Evolutionary conservation across 2,888 invertebrate species (phyloP).

Genomic region (Synergus laeviventris): DNA sequence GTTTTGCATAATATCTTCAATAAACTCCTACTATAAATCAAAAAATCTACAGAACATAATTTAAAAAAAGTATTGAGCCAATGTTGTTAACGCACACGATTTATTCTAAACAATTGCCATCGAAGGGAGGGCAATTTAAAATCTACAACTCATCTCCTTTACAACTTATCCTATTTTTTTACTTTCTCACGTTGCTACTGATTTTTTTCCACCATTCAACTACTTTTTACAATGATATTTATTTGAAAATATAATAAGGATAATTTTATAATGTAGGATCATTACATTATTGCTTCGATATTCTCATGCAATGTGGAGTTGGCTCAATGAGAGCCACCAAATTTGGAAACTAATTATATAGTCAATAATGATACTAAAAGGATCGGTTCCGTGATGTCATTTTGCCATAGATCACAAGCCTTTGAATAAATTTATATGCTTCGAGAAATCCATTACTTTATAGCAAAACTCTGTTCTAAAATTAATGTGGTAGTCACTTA

Average conservation of each 20-base stretch:
- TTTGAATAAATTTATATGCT: constrained; percentile 23
- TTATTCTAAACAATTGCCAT: neutral
- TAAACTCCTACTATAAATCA: neutral
- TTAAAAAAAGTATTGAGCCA: neutral
- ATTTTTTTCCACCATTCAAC: constrained; percentile 2
- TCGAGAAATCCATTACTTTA: neutral
- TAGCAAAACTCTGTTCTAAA: neutral
- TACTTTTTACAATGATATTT: constrained; percentile 31
- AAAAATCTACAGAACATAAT: neutral
- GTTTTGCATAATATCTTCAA: neutral
- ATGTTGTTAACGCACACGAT: neutral
- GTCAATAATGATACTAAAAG: constrained; percentile 9
- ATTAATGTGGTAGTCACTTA: constrained; percentile 6
- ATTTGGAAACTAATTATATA: neutral
- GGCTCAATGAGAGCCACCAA: neutral
- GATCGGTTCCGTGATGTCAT: constrained; percentile 24
- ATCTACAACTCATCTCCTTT: neutral
- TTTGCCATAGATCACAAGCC: constrained; percentile 31
- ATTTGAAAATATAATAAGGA: constrained; percentile 17
- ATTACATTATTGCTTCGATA: constrained; percentile 2
- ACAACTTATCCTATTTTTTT: constrained; percentile 32
- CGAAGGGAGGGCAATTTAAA: neutral
- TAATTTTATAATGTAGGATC: constrained; percentile 18
- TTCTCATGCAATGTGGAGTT: neutral
- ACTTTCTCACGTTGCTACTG: neutral